Conservation (phyloP, 2,888 invertebrate species). For the Pseudeuparius sepicola region DNA sequence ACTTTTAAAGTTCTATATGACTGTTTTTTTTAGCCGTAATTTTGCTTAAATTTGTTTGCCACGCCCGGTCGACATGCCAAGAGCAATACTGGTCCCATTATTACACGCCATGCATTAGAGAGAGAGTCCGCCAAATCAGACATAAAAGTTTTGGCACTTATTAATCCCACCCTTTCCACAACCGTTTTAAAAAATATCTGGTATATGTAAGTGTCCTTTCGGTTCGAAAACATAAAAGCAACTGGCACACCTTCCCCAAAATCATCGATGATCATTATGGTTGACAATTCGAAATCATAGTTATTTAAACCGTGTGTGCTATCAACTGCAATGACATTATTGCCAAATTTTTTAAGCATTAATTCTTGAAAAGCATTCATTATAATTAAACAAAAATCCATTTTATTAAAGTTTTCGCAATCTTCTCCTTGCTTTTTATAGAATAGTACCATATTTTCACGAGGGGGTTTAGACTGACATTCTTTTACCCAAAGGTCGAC, state of each 20-base stretch:
- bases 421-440: constrained; percentile 15
- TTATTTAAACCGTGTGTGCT: constrained; percentile 19
- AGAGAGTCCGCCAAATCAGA: too few species aligned
- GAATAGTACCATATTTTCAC: constrained; percentile 11
- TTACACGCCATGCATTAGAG: too few species aligned
- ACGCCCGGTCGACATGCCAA: too few species aligned
- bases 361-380: constrained; percentile 16
- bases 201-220: constrained; percentile 17
- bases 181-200: constrained; percentile 12
- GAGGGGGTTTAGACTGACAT: constrained; percentile 1
- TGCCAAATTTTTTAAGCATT: constrained; percentile 15
- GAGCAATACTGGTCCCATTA: too few species aligned
- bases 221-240: constrained; percentile 18
- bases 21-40: too few species aligned
- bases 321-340: constrained; percentile 17
- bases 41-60: too few species aligned
- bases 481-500: too few species aligned
- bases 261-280: constrained; percentile 19
- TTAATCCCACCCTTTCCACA: constrained; percentile 5
- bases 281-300: constrained; percentile 18
- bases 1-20: too few species aligned
- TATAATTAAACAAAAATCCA: constrained; percentile 16
- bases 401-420: neutral
- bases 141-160: constrained; percentile 14
- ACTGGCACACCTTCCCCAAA: constrained; percentile 18